Evolutionary conservation across 2,888 invertebrate genomes (phyloP), one percentile per base, ranked within the genome.

Genomic region (Peribatodes rhomboidaria): DNA sequence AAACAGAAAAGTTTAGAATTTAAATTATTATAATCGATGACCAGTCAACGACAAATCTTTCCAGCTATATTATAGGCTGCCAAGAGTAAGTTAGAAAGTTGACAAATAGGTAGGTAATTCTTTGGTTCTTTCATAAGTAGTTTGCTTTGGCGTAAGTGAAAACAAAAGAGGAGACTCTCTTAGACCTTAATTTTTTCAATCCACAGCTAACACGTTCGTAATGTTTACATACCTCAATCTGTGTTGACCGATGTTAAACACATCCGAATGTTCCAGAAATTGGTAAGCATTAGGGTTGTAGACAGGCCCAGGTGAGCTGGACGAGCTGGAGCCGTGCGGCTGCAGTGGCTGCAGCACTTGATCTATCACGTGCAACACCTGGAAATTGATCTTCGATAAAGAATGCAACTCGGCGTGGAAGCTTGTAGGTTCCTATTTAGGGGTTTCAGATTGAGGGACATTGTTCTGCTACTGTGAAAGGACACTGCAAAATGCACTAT

Each of bases 301-400:
- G 53, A 97, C 94, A 11, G 92, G 92, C 42, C 97, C 94, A 14
- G 92, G 91, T 4, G 92, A 90, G 64, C 95, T 94, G n/a, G 94
- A 89, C 18, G 94, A 92, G 61, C 94, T 94, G 14, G 95, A 93
- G 31, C 94, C 94, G 60, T 94, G 92, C 0, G 96, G 94, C 74
- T 95, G 94, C 6, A 97, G 95, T 0, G 98, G 98, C 75, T 96
- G 95, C 67, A 98, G 90, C 31, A 98, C 97, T 87, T 97, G 97
- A 82, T 98, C 97, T 82, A 98, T 97, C 78, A 97, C 96, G 87
- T 98, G 98, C 73, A 98, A 94, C 14, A 98, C 96, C 97, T 98
- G 88, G 16, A 90, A 56, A 22, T 41, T 18, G 13, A 13, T 22
- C 22, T 44, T 13, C 13, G 20, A 22, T 44, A 1, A 44, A 44